Evolutionary conservation across 2,797 vertebrate genomes (phyloP), one percentile per base, ranked within the genome.

Genomic region (Cryptoprocta ferox): DNA sequence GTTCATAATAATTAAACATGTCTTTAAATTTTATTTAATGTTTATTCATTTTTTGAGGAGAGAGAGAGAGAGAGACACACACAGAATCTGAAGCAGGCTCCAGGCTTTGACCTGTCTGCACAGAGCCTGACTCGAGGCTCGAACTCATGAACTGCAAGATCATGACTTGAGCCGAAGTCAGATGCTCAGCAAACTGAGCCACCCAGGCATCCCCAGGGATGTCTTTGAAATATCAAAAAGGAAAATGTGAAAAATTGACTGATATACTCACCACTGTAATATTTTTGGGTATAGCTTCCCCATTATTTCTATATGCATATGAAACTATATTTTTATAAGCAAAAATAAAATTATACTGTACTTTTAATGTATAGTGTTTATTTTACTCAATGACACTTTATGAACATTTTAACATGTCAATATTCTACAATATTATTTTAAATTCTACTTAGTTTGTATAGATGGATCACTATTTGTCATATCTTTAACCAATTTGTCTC

Each of bases 321-420:
- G 92, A 88, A 50, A 48, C 42, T 80, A 37, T 26, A 56, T 42
- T 89, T 88, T 93, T 79, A 65, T 66, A 65, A 85, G 13, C 53
- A 91, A 92, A 94, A 95, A 76, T 80, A 35, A 93, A 84, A 50
- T 82, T 48, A 82, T 63, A 81, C 13, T 50, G 2, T 37, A 6
- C 21, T 35, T 76, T 26, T 56, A 50, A 79, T 83, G 78, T 78
- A 71, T 45, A 78, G 59, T 50, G 1, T n/a, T 14, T 45, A 32
- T 91, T 97, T 94, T 83, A 45, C 35, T 73, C 21, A 78, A 10
- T 63, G 28, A 26, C 37, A 89, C 81, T 85, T 95, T 83, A 80
- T 80, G 30, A 39, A 53, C 32, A 87, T 66, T 61, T 94, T 79
- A 88, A 48, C 66, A 86, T 68, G 50, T 39, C 32, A 39, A 10